Evolutionary conservation across 2,888 invertebrate genomes (phyloP).

Genomic region (Plebejus argus): DNA sequence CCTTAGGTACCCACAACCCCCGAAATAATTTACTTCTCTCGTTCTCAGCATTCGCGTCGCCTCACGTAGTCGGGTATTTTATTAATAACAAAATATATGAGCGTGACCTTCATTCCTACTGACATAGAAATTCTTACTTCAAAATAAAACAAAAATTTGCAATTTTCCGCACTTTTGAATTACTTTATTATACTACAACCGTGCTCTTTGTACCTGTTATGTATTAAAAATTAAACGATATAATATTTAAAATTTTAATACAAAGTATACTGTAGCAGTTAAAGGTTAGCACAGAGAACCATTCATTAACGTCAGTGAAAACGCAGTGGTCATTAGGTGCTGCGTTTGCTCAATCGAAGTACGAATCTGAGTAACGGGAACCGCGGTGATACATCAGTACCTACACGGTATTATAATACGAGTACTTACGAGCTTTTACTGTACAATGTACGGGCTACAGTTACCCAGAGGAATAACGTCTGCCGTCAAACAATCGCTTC

Average conservation of each 20-base stretch:
- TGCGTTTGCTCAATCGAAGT: constrained; percentile 41
- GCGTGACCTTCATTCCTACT: background rate
- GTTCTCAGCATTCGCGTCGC: background rate
- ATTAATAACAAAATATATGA: background rate
- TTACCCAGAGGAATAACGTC: background rate
- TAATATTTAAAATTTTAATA: background rate
- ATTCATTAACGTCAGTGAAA: background rate
- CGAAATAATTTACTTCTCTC: constrained; percentile 18
- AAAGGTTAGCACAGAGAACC: background rate
- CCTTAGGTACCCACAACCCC: background rate
- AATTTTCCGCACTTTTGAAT: background rate
- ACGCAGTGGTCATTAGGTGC: constrained; percentile 37
- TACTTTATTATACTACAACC: background rate
- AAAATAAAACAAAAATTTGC: background rate
- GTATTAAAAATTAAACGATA: background rate
- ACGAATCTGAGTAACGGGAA: constrained; percentile 40
- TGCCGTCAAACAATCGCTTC: background rate
- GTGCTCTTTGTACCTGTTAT: background rate
- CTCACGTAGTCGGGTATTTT: constrained; percentile 1
- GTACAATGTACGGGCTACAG: constrained; percentile 9
- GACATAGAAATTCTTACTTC: background rate
- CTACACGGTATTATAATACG: background rate
- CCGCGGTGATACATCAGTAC: constrained; percentile 16
- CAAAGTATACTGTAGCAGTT: background rate
- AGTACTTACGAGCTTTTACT: background rate